Percentiles rank a stretch among this genome's conserved stretches.
These are phyloP conservation scores for Podarcis raffonei DNA, from an alignment of 2,113 vertebrate species.

Conservation along the genomic window DNA sequence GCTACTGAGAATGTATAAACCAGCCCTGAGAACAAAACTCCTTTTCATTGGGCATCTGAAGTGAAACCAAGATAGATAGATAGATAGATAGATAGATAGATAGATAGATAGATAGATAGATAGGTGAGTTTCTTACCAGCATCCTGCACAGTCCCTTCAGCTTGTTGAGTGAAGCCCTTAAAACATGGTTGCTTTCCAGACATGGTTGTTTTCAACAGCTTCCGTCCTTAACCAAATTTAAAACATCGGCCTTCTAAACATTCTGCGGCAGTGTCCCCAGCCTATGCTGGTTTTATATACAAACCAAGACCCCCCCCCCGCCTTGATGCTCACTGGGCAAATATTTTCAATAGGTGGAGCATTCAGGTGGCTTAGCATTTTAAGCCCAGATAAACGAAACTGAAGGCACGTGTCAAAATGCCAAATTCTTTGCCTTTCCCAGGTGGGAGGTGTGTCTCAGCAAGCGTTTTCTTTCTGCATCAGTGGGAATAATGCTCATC, in stretches of 20 bases:
- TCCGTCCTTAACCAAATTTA: background rate
- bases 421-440: slow-evolving; percentile 34
- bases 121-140: slow-evolving; percentile 57
- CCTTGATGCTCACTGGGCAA: slow-evolving; percentile 27
- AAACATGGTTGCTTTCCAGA: slow-evolving; percentile 26
- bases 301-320: slow-evolving; percentile 9
- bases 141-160: slow-evolving; percentile 56
- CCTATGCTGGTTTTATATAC: slow-evolving; percentile 36
- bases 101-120: too few species aligned
- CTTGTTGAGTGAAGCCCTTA: slow-evolving; percentile 59
- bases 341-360: slow-evolving; percentile 59
- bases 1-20: background rate
- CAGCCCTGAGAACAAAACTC: background rate
- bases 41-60: background rate
- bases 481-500: background rate
- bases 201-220: slow-evolving; percentile 35
- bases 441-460: slow-evolving; percentile 36
- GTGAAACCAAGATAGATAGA: background rate
- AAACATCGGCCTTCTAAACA: background rate
- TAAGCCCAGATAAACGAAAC: slow-evolving; percentile 26
- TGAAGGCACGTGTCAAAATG: slow-evolving; percentile 42
- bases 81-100: too few species aligned
- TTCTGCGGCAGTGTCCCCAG: background rate
- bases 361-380: background rate
- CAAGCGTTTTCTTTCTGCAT: slow-evolving; percentile 44